A percentile compares a stretch with the other conserved stretches of the same genome.
Conservation (phyloP, 2,113 vertebrate genomes). For the Hemibagrus wyckioides region DNA sequence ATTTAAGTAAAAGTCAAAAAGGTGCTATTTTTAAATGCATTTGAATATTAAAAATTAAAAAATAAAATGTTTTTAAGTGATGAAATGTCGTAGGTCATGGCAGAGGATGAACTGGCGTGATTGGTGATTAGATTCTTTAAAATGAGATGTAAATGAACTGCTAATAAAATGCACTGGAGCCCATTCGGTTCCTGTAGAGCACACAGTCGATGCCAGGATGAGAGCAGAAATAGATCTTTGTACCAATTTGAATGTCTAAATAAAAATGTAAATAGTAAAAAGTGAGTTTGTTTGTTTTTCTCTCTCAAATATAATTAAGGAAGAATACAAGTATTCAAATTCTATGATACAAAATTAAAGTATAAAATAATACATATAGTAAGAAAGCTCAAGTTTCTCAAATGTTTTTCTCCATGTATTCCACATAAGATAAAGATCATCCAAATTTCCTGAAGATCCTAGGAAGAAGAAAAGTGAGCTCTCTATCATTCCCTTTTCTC, state of each 20-base stretch:
- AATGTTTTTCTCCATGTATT: neutral
- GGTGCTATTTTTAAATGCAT: neutral
- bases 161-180: neutral
- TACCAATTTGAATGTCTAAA: neutral
- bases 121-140: neutral
- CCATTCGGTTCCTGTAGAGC: neutral
- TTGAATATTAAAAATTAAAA: neutral
- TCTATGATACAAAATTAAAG: neutral
- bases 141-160: neutral
- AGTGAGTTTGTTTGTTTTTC: neutral
- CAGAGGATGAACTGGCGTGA: neutral
- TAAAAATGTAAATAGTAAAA: neutral
- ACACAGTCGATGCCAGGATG: neutral
- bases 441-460: neutral
- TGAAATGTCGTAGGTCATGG: neutral
- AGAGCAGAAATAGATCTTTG: neutral
- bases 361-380: neutral
- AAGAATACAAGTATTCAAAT: neutral
- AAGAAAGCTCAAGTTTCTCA: neutral
- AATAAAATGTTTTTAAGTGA: neutral
- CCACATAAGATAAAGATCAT: neutral
- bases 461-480: neutral
- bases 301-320: too few relatives aligned
- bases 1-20: neutral
- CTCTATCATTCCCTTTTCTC: neutral